Conservation (phyloP, 2,113 vertebrate species). For the Galemys pyrenaicus region DNA sequence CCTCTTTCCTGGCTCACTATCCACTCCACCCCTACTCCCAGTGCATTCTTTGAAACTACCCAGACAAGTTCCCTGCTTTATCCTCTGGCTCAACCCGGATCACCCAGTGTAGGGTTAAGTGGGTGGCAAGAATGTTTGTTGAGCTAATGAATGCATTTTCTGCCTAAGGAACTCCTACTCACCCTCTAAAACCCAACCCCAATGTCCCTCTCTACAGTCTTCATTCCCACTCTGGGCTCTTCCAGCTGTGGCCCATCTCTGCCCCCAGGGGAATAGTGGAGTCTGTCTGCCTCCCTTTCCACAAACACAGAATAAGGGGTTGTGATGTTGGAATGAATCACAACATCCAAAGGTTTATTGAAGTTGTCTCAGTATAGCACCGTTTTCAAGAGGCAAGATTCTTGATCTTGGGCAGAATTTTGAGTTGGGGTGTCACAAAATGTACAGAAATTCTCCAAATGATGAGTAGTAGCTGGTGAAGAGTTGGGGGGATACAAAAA, state of each 20-base stretch:
- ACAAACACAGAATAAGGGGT: not conserved
- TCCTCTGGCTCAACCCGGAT: not conserved
- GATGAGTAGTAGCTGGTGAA: not conserved
- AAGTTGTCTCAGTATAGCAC: slow-evolving; percentile 27
- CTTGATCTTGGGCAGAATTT: not conserved
- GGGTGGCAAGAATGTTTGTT: not conserved
- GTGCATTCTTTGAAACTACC: not conserved
- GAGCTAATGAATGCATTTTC: not conserved
- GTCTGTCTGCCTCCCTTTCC: not conserved
- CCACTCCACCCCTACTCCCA: not conserved
- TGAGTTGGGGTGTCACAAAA: not conserved
- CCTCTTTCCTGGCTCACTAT: not conserved
- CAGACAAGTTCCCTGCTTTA: not conserved
- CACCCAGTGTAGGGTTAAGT: not conserved
- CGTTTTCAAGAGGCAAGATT: not conserved
- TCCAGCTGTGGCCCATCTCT: not conserved
- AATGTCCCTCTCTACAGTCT: not conserved
- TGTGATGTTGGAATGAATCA: not conserved
- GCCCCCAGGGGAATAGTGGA: too few species aligned
- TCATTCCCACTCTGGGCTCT: not conserved
- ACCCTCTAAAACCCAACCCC: not conserved
- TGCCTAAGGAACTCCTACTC: not conserved
- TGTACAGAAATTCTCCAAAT: too few species aligned
- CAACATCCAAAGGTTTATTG: not conserved
- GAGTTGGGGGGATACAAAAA: not conserved